Evolutionary conservation across 30 jellyfish, hydroid and myxozoan genomes (phyloP).

Genomic region (Aurelia coerulea): DNA sequence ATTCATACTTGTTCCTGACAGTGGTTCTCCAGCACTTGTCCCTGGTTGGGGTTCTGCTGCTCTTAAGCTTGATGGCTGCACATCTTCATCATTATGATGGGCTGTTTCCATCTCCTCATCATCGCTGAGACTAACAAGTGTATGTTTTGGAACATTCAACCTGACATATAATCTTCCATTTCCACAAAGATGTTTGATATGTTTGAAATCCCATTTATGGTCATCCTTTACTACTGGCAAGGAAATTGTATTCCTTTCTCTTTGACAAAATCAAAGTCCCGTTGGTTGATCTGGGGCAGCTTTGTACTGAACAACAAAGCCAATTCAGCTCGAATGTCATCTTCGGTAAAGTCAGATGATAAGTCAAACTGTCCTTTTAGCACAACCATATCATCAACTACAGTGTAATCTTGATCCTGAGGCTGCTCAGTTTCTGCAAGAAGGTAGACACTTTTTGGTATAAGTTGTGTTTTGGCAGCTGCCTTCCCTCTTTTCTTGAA

Average conservation of each 20-base stretch:
- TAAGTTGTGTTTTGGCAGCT: conserved; percentile 25
- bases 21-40: too few relatives aligned
- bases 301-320: conserved; percentile 25
- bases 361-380: conserved; percentile 25
- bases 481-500: conserved; percentile 22
- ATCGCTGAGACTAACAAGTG: too few relatives aligned
- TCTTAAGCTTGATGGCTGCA: too few relatives aligned
- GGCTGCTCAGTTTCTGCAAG: conserved; percentile 43
- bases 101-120: too few relatives aligned
- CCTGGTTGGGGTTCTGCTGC: too few relatives aligned
- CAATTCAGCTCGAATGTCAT: conserved; percentile 39
- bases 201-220: conserved; percentile 28
- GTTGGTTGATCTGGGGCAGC: background rate
- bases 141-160: background rate
- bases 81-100: too few relatives aligned
- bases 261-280: conserved; percentile 9
- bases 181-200: conserved; percentile 29
- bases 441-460: conserved; percentile 20
- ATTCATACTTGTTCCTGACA: too few relatives aligned
- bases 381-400: conserved; percentile 20
- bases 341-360: conserved; percentile 35
- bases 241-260: conserved; percentile 28
- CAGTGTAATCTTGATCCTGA: conserved; percentile 26
- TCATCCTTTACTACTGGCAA: conserved; percentile 39
- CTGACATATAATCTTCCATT: conserved; percentile 20